Percentiles rank a stretch among this genome's conserved stretches.
Evolutionary conservation across 2,888 invertebrate genomes (phyloP).

Genomic region (Aporophyla lueneburgensis): DNA sequence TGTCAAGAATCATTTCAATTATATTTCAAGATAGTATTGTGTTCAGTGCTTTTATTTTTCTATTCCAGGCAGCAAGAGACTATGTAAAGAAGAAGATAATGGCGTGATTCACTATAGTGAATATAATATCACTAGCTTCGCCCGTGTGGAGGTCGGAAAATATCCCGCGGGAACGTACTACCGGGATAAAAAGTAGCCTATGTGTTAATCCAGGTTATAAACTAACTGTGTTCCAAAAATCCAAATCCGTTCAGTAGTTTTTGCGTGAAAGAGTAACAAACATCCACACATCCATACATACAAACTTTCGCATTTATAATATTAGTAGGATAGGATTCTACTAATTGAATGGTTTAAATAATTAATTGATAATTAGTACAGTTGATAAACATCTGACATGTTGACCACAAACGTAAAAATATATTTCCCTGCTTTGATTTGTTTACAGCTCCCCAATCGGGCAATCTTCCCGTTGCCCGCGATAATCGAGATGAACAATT

Average conservation of each 20-base stretch:
- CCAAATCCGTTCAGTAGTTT: too few species aligned
- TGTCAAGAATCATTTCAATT: background rate
- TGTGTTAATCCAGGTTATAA: too few species aligned
- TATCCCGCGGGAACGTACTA: too few species aligned
- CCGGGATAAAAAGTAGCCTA: too few species aligned
- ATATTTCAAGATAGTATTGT: background rate
- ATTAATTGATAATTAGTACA: background rate
- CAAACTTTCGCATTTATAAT: too few species aligned
- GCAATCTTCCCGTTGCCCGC: conserved; percentile 71
- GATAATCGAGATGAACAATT: conserved; percentile 84
- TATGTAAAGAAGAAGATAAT: background rate
- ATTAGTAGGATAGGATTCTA: too few species aligned
- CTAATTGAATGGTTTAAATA: background rate
- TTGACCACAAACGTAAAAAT: background rate
- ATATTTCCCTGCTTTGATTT: conserved; percentile 1
- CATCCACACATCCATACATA: too few species aligned
- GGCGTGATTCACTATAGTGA: background rate
- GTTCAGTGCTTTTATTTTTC: background rate
- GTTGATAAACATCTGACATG: background rate
- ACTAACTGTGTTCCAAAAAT: too few species aligned
- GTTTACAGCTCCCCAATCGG: conserved; percentile 72
- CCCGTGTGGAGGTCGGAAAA: too few species aligned
- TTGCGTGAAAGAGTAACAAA: too few species aligned
- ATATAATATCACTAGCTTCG: background rate
- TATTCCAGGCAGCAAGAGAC: background rate